Conservation (phyloP, 2,113 vertebrate species). For the Pagrus major region DNA sequence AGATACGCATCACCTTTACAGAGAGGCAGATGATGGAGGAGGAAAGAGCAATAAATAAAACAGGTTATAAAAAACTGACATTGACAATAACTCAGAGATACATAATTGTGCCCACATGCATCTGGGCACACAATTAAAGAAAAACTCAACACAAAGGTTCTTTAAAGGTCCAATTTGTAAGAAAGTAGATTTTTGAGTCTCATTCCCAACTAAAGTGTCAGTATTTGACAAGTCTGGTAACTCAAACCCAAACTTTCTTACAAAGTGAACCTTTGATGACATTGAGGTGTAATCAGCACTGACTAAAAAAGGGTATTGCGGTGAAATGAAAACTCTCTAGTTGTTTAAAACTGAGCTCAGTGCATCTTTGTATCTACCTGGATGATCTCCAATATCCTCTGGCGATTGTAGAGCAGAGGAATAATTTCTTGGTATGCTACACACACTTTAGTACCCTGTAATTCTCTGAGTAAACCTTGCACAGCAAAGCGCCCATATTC, state of each 20-base stretch:
- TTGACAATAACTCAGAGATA: too few species aligned
- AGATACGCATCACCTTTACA: conserved; percentile 77
- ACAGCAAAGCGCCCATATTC: conserved; percentile 83
- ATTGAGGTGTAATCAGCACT: neutral
- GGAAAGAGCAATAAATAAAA: too few species aligned
- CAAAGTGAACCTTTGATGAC: too few species aligned
- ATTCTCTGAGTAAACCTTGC: conserved; percentile 78
- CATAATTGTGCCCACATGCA: too few species aligned
- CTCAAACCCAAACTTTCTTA: too few species aligned
- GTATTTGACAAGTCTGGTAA: too few species aligned
- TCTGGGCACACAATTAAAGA: too few species aligned
- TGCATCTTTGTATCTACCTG: conserved; percentile 42
- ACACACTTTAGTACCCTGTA: conserved; percentile 77
- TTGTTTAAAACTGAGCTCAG: neutral
- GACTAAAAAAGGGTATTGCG: neutral
- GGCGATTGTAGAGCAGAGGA: conserved; percentile 75
- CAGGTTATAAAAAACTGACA: too few species aligned
- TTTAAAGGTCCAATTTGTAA: too few species aligned
- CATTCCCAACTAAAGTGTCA: too few species aligned
- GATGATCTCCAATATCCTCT: conserved; percentile 79
- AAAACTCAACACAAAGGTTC: too few species aligned
- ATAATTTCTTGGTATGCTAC: conserved; percentile 83
- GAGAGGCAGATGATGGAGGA: neutral
- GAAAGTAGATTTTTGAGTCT: too few species aligned
- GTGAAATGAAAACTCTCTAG: neutral